Base-by-base conservation (phyloP, 2,888 invertebrate genomes). In the Smittia sp. region DNA sequence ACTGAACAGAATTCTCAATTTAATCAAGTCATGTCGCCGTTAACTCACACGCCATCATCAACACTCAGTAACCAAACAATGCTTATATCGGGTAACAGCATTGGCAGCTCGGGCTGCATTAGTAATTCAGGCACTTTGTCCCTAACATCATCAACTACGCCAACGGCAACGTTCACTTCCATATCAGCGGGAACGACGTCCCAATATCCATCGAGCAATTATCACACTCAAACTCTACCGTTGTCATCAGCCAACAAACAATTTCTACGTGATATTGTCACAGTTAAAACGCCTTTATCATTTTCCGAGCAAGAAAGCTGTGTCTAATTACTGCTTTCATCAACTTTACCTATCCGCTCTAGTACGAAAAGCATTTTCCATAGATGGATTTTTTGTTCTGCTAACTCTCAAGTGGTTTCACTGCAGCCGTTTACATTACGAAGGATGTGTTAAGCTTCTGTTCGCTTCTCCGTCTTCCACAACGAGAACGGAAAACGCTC, bases 291-390 rank as follows among this genome's bases (percentile, higher is more conserved):
- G 74, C 89, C 89, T 70, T 83, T 89, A 74, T 87, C 88, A 85
- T 87, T 87, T 75, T 87, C 86, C 78, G 87, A 83, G 78, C 86
- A 89, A 80, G 89, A 89, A 80, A 88, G 88, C 81, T 89, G 89
- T 81, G 89, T 89, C 79, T 89, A 88, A 85, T 78, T 77, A 52
- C 72, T 3, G 18, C 58, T 11, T 46, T 46, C 11, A 15, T 58
- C 20, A 18, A 9, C 9, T 32, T 32, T 32, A 32, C n/a, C n/a
- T n/a, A 32, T 32, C 32, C 4, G 9, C 52, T 46, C 52, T 6
- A 13, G n/a, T 39, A 39, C 52, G 18, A 15, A 3, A 4, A 46
- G 3, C 32, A 32, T 32, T 32, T 9, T 32, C 32, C 32, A 32
- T 32, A 32, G 9, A 32, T 32, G 32, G 9, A 32, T 9, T 32